Percentiles rank a stretch among this genome's conserved stretches.
phyloP scores from a whole-genome alignment of 1,140 invertebrate genomes.

The Tribolium madens region DNA sequence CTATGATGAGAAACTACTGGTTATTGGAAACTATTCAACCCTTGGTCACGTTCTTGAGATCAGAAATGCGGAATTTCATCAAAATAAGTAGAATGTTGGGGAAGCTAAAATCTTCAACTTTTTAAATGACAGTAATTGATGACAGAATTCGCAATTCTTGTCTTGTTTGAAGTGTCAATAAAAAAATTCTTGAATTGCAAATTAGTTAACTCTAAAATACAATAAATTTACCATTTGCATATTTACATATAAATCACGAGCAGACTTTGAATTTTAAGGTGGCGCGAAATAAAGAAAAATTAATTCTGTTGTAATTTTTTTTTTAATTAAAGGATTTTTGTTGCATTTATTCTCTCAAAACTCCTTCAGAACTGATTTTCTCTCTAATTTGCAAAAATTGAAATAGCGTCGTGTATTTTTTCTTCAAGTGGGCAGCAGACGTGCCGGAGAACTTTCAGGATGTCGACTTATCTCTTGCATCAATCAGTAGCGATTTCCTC shows the following conservation, averaged over 20 bases:
- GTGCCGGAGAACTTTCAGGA: too few relatives aligned
- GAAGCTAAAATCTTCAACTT: neutral
- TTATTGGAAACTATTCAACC: neutral
- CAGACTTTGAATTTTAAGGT: too few relatives aligned
- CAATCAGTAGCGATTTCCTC: too few relatives aligned
- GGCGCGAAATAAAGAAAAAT: too few relatives aligned
- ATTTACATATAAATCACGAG: neutral
- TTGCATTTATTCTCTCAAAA: too few relatives aligned
- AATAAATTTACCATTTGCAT: neutral
- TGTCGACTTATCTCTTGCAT: too few relatives aligned
- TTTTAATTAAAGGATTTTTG: too few relatives aligned
- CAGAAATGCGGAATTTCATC: neutral
- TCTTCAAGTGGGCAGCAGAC: too few relatives aligned
- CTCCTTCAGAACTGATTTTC: too few relatives aligned
- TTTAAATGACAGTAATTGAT: neutral
- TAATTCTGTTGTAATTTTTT: too few relatives aligned
- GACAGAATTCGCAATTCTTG: neutral
- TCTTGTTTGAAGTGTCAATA: neutral
- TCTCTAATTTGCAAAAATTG: too few relatives aligned
- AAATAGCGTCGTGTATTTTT: too few relatives aligned
- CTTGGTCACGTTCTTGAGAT: neutral
- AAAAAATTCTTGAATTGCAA: neutral
- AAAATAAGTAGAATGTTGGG: neutral
- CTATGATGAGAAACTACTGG: neutral
- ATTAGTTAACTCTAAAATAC: neutral